Evolutionary conservation across 2,113 vertebrate species (phyloP).

Genomic region (Cinclus cinclus): DNA sequence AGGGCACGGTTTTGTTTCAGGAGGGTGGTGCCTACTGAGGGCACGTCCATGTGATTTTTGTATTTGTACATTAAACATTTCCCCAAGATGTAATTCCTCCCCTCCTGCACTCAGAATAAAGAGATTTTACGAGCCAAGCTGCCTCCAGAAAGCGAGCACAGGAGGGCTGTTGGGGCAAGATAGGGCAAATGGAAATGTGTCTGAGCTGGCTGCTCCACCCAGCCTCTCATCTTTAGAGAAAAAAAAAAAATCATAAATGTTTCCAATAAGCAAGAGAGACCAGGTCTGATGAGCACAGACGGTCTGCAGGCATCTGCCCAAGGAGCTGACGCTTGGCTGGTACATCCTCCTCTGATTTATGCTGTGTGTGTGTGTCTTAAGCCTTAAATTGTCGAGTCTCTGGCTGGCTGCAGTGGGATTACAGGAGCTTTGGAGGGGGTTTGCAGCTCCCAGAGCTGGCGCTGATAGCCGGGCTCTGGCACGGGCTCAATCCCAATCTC

Average conservation of each 20-base stretch:
- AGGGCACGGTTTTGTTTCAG: constrained; percentile 10
- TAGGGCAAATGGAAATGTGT: constrained; percentile 70
- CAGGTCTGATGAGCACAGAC: constrained; percentile 75
- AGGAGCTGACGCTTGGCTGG: constrained; percentile 75
- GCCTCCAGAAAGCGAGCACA: constrained; percentile 41
- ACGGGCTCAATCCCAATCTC: constrained; percentile 72
- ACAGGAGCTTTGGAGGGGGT: constrained; percentile 69
- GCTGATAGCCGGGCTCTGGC: constrained; percentile 71
- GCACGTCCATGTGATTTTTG: constrained; percentile 19
- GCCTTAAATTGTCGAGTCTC: constrained; percentile 78
- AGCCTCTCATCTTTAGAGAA: constrained; percentile 68
- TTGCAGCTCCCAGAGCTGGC: constrained; percentile 77
- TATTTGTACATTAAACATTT: constrained; percentile 58
- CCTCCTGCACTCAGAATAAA: constrained; percentile 9
- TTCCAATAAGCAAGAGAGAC: constrained; percentile 75
- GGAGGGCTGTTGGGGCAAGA: constrained; percentile 75
- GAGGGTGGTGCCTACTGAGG: constrained; percentile 35
- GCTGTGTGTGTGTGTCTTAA: constrained; percentile 63
- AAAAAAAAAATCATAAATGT: neutral
- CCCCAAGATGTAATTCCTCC: constrained; percentile 28
- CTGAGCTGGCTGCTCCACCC: constrained; percentile 73
- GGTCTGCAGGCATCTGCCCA: constrained; percentile 79
- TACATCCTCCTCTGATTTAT: constrained; percentile 79
- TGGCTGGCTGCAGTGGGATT: constrained; percentile 76
- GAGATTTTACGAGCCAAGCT: constrained; percentile 2